phyloP scores from a whole-genome alignment of 2,888 invertebrate species.

The Melipona bicolor region DNA sequence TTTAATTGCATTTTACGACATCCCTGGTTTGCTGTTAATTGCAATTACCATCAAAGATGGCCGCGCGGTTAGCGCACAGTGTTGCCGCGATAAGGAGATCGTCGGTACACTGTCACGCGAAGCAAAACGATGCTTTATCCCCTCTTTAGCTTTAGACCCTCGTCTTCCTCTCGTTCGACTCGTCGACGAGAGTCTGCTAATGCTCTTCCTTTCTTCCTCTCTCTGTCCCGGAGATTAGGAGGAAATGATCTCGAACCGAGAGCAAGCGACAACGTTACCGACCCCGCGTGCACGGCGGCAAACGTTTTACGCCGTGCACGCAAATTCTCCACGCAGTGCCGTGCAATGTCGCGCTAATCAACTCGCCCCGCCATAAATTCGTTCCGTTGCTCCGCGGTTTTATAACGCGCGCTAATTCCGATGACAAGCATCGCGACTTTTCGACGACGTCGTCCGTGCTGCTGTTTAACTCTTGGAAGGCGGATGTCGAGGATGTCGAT shows the following conservation, averaged over 20 bases:
- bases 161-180: no score
- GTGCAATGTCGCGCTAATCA: constrained; percentile 55
- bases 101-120: constrained; percentile 54
- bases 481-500: no score
- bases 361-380: constrained; percentile 57
- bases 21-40: constrained; percentile 82
- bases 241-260: not conserved
- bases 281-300: constrained; percentile 19
- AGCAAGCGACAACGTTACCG: constrained; percentile 28
- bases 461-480: not conserved
- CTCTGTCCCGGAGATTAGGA: not conserved
- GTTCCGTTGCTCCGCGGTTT: constrained; percentile 14
- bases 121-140: constrained; percentile 32
- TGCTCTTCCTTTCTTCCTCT: not conserved
- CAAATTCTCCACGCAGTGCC: constrained; percentile 31
- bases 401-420: constrained; percentile 14
- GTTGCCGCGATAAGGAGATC: constrained; percentile 65
- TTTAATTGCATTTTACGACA: constrained; percentile 84
- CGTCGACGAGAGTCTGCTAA: not conserved
- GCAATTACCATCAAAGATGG: constrained; percentile 80
- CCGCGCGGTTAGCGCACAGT: constrained; percentile 69
- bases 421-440: constrained; percentile 1
- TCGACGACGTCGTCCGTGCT: not conserved
- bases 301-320: constrained; percentile 34
- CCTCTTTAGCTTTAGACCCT: not conserved